Evolutionary conservation across 2,797 vertebrate genomes (phyloP).

Genomic region (Hoplostethus atlanticus): DNA sequence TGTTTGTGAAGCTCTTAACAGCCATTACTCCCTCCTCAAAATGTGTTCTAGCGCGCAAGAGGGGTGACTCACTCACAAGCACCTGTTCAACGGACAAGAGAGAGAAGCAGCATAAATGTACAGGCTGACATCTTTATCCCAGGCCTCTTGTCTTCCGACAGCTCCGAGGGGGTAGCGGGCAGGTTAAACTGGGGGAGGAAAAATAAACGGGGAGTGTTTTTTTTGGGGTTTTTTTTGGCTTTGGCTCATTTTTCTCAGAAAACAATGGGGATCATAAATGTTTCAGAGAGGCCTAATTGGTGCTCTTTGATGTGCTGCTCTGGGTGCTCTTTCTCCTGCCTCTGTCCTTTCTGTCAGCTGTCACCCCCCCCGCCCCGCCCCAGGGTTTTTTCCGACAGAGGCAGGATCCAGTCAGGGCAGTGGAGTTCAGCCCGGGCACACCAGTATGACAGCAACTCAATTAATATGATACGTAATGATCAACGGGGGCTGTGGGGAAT

Average conservation of each 20-base stretch:
- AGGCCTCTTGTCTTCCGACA: constrained; percentile 11
- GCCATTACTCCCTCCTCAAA: constrained; percentile 56
- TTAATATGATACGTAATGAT: constrained; percentile 78
- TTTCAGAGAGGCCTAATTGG: constrained; percentile 72
- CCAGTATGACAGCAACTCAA: constrained; percentile 78
- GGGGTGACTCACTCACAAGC: constrained; percentile 60
- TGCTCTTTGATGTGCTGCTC: constrained; percentile 62
- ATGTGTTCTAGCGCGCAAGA: constrained; percentile 51
- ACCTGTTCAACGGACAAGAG: constrained; percentile 62
- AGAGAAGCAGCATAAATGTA: constrained; percentile 24
- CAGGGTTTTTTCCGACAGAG: constrained; percentile 55
- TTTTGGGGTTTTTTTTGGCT: neutral
- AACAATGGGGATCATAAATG: constrained; percentile 63
- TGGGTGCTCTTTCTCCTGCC: constrained; percentile 25
- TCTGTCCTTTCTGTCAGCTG: constrained; percentile 64
- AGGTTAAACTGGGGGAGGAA: constrained; percentile 17
- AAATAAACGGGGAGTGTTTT: constrained; percentile 4
- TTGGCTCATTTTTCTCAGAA: constrained; percentile 38
- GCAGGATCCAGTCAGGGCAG: constrained; percentile 52
- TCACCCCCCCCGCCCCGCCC: constrained; percentile 31
- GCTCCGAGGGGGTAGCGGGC: constrained; percentile 23
- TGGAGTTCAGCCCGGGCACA: constrained; percentile 57
- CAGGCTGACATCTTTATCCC: constrained; percentile 43
- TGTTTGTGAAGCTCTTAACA: constrained; percentile 77
- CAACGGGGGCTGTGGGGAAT: constrained; percentile 69